Conservation (phyloP, 2,888 invertebrate species). For the Perizoma affinitatum region DNA sequence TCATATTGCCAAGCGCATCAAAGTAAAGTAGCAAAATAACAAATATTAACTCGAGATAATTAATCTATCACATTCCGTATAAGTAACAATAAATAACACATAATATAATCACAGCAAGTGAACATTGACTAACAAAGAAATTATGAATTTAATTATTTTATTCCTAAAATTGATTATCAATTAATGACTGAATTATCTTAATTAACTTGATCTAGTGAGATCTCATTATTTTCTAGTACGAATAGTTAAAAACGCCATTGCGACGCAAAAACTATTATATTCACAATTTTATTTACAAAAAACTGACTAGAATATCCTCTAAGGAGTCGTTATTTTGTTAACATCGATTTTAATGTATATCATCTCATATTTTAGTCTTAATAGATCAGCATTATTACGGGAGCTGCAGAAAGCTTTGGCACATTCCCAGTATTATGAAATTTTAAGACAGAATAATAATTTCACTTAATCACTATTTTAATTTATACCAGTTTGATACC, state of each 20-base stretch:
- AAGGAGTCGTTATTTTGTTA: constrained; percentile 70
- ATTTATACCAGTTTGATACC: constrained; percentile 54
- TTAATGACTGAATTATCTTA: constrained; percentile 83
- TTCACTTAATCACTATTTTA: constrained; percentile 60
- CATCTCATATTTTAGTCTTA: constrained; percentile 69
- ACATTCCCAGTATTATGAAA: constrained; percentile 75
- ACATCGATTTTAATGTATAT: constrained; percentile 60
- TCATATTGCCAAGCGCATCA: constrained; percentile 56
- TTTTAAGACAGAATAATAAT: constrained; percentile 63
- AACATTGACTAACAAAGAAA: constrained; percentile 84
- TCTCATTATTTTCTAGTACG: constrained; percentile 78
- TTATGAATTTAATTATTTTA: constrained; percentile 57
- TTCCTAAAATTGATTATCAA: constrained; percentile 79
- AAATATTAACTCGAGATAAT: constrained; percentile 62
- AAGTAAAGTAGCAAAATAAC: constrained; percentile 73
- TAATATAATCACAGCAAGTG: constrained; percentile 83
- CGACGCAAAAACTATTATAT: constrained; percentile 78
- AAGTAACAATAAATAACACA: constrained; percentile 81
- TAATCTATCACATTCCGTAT: constrained; percentile 78
- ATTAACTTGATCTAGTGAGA: constrained; percentile 81
- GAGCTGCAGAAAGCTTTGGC: constrained; percentile 78
- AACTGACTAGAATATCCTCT: constrained; percentile 80
- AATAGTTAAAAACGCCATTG: constrained; percentile 71
- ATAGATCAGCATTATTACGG: constrained; percentile 59
- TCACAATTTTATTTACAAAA: constrained; percentile 81